Base-by-base conservation (phyloP, 2,113 vertebrate species). In the Tangachromis dhanisi region DNA sequence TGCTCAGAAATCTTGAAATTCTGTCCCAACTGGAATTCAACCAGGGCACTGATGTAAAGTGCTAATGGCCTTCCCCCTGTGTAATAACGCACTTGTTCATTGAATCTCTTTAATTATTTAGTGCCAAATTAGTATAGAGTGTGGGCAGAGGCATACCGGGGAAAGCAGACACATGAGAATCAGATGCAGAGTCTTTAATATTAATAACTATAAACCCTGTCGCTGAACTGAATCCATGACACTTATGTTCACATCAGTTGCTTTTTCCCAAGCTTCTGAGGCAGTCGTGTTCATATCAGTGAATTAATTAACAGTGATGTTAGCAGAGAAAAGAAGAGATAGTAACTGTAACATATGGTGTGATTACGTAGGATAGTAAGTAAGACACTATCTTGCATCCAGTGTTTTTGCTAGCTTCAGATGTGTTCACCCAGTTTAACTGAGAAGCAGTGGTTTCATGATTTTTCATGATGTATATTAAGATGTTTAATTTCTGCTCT, bases 91-190 rank as follows among this genome's bases (percentile, higher is more conserved):
- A 68, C 81, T 89, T 73, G 88, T 80, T 87, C 87, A 59, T 89
- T 90, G 51, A 76, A 82, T 80, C 55, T 71, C 21, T 17, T 94
- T 88, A 93, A 95, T 94, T 85, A 94, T 94, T 94, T 90, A 92
- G 78, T 14, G 47, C 3, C 53, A 86, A 33, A 92, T 94, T 89
- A 93, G 49, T 84, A 81, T 68, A 80, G 42, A 89, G 86, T 81
- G 26, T 83, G 85, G 21, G 63, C 78, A 40, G 81, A 71, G 24
- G 35, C 59, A 35, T 80, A 87, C 82, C 71, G 9, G 29, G 88
- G 81, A 81, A 79, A 88, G 55, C 57, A 54, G 80, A 78, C 49
- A 59, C 83, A 51, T 79, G 83, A 80, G 83, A 79, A 79, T 92
- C 71, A 88, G 80, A 86, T 82, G 84, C 79, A 51, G 81, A 83